Evolutionary conservation across 2,113 vertebrate genomes (phyloP).

Genomic region (Clupea harengus): DNA sequence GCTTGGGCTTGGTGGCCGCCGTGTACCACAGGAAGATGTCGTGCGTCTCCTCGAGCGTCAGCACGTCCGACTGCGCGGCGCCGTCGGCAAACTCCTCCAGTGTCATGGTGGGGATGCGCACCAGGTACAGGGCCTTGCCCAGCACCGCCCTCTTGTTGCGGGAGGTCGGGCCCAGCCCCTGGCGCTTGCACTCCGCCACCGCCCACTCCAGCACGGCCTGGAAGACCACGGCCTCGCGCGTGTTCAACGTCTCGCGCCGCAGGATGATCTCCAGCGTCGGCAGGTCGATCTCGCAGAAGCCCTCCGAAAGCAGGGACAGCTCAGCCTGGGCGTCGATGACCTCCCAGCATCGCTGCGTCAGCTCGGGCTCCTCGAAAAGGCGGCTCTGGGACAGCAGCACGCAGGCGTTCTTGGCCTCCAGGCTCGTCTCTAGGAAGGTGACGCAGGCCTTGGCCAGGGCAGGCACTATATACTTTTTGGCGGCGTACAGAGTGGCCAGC

Average conservation of each 20-base stretch:
- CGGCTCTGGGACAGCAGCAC: constrained; percentile 92
- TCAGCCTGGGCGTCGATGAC: constrained; percentile 94
- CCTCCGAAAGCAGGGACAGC: constrained; percentile 85
- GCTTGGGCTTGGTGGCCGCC: constrained; percentile 81
- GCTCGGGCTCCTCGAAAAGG: constrained; percentile 91
- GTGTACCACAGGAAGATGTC: constrained; percentile 93
- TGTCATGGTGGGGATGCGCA: constrained; percentile 88
- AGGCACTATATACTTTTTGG: constrained; percentile 95
- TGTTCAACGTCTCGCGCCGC: constrained; percentile 86
- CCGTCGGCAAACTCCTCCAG: constrained; percentile 92
- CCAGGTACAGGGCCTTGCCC: constrained; percentile 84
- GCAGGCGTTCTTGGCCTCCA: constrained; percentile 92
- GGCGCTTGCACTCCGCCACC: constrained; percentile 84
- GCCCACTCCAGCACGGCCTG: constrained; percentile 87
- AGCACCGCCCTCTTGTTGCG: constrained; percentile 83
- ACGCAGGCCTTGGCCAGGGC: constrained; percentile 90
- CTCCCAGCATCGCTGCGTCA: constrained; percentile 94
- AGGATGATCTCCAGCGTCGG: constrained; percentile 90
- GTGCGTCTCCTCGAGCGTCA: constrained; percentile 88
- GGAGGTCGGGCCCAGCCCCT: constrained; percentile 72
- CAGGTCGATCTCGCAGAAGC: constrained; percentile 91
- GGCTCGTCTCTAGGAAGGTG: constrained; percentile 89
- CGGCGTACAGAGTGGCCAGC: constrained; percentile 88
- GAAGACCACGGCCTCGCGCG: constrained; percentile 85
- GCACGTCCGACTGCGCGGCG: constrained; percentile 84